Percentiles rank a stretch among this genome's conserved stretches.
Conservation (phyloP, 2,888 invertebrate species). For the Incurvaria masculella region DNA sequence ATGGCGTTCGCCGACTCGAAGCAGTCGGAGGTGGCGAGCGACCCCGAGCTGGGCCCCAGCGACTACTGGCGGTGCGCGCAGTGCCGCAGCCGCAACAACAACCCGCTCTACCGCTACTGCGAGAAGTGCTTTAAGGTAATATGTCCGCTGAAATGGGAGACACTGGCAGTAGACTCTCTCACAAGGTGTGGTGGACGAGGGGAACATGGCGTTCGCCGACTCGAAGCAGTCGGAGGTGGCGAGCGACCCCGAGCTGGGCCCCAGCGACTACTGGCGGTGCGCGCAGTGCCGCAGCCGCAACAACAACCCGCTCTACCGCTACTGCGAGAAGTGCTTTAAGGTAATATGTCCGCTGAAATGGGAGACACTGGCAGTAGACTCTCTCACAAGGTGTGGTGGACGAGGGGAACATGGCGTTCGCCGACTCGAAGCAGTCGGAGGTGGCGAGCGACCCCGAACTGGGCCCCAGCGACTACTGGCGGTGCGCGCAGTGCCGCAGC, state of each 20-base stretch:
- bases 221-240: constrained; percentile 38
- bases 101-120: constrained; percentile 65
- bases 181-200: constrained; percentile 30
- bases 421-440: constrained; percentile 42
- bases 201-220: constrained; percentile 41
- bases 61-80: constrained; percentile 65
- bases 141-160: no score
- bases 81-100: constrained; percentile 62
- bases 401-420: constrained; percentile 38
- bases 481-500: constrained; percentile 64
- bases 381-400: constrained; percentile 25
- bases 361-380: no score
- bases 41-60: constrained; percentile 51
- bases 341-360: no score
- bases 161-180: no score
- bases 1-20: constrained; percentile 45
- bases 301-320: constrained; percentile 64
- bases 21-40: constrained; percentile 34
- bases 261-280: constrained; percentile 62
- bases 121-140: constrained; percentile 71
- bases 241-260: constrained; percentile 50
- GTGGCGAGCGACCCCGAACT: constrained; percentile 48
- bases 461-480: constrained; percentile 58
- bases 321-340: constrained; percentile 70
- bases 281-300: constrained; percentile 61